A percentile compares a stretch with the other conserved stretches of the same genome.
Conservation (phyloP, 2,797 vertebrate genomes). For the Danio albolineatus region DNA sequence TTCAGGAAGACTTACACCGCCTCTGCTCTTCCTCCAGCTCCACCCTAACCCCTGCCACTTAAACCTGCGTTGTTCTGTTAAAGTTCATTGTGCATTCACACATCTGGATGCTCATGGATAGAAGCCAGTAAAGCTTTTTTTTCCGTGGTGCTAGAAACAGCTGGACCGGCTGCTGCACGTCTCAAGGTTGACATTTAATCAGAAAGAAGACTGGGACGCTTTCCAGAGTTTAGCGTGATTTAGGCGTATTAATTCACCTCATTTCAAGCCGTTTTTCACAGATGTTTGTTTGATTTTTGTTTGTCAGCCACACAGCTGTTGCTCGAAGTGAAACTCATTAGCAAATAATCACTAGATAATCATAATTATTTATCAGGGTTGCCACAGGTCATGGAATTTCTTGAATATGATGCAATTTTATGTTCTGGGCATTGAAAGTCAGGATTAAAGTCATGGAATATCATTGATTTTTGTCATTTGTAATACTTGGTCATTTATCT, state of each 20-base stretch:
- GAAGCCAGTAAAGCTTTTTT: constrained; percentile 27
- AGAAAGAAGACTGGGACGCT: neutral
- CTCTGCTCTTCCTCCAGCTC: constrained; percentile 39
- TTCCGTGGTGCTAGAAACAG: constrained; percentile 16
- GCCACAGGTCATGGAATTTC: too few species aligned
- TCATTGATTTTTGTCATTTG: too few species aligned
- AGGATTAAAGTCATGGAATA: too few species aligned
- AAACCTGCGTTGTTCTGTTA: constrained; percentile 35
- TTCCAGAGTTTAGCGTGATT: constrained; percentile 29
- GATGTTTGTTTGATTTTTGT: constrained; percentile 24
- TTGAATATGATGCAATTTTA: too few species aligned
- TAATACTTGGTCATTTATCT: too few species aligned
- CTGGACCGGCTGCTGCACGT: constrained; percentile 31
- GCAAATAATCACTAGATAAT: neutral
- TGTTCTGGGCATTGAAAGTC: too few species aligned
- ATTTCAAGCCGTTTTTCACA: constrained; percentile 9
- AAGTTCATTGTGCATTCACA: constrained; percentile 16
- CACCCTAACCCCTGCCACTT: constrained; percentile 38
- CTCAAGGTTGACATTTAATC: constrained; percentile 17
- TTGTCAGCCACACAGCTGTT: constrained; percentile 19
- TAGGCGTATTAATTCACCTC: constrained; percentile 25
- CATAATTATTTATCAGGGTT: too few species aligned
- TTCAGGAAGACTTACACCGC: constrained; percentile 34
- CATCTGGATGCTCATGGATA: constrained; percentile 53
- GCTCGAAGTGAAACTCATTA: neutral